These are phyloP conservation scores for Catharus fuscescens DNA, from an alignment of 2,113 vertebrate species.

Conservation along the genomic window DNA sequence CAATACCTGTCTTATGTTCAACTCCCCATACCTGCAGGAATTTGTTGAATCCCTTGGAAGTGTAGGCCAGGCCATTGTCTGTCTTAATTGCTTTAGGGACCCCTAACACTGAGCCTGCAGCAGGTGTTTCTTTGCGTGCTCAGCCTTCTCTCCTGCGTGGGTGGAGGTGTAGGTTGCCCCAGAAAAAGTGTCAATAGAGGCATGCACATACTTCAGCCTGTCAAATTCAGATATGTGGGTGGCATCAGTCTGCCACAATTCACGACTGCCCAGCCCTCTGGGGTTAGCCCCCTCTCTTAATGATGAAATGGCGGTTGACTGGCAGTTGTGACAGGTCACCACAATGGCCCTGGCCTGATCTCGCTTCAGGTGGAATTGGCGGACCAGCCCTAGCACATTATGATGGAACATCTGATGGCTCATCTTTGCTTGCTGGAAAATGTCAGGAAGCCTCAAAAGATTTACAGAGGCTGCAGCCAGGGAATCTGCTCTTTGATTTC, in stretches of 20 bases:
- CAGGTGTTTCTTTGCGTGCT: too few relatives aligned
- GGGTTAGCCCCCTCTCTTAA: not conserved
- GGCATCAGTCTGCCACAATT: not conserved
- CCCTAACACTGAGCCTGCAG: too few relatives aligned
- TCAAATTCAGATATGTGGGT: too few relatives aligned
- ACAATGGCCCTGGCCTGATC: not conserved
- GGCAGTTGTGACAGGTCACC: not conserved
- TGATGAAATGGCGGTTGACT: not conserved
- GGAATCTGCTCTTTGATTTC: not conserved
- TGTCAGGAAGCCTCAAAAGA: not conserved
- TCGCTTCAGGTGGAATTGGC: not conserved
- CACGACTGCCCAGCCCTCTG: not conserved
- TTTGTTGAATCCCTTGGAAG: too few relatives aligned
- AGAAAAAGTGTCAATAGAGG: too few relatives aligned
- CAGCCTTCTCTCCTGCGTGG: too few relatives aligned
- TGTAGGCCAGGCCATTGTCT: too few relatives aligned
- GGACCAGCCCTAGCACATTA: not conserved
- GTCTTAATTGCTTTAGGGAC: too few relatives aligned
- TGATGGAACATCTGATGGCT: not conserved
- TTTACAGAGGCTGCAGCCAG: not conserved
- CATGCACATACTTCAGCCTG: too few relatives aligned
- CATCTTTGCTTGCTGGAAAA: not conserved
- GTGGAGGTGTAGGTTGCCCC: too few relatives aligned
- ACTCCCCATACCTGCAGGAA: too few relatives aligned
- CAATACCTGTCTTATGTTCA: too few relatives aligned